Evolutionary conservation across 2,113 vertebrate genomes (phyloP).

Genomic region (Craseonycteris thonglongyai): DNA sequence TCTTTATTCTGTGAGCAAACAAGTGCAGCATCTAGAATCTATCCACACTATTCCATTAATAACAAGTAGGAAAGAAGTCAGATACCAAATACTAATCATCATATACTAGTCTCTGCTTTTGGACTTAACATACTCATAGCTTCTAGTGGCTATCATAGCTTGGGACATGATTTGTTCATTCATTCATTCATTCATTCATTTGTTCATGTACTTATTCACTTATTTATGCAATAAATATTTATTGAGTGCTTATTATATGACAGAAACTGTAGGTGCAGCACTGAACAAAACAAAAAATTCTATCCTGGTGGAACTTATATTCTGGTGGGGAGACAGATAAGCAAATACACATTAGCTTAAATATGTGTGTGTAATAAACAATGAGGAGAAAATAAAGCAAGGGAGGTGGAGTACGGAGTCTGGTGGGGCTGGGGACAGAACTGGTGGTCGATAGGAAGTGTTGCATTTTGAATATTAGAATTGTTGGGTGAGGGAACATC

Average conservation of each 20-base stretch:
- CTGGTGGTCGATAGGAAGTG: neutral
- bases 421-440: neutral
- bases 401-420: neutral
- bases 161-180: neutral
- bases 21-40: neutral
- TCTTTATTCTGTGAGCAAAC: neutral
- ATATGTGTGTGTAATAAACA: neutral
- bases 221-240: neutral
- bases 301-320: neutral
- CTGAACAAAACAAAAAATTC: neutral
- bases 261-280: neutral
- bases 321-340: neutral
- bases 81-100: neutral
- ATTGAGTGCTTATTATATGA: neutral
- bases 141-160: neutral
- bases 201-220: neutral
- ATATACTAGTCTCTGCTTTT: neutral
- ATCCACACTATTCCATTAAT: neutral
- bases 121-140: neutral
- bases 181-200: neutral
- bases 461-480: neutral
- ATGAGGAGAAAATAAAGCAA: neutral
- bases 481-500: neutral
- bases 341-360: neutral
- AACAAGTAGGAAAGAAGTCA: neutral